Conservation (phyloP, 1,140 invertebrate species). For the Drosophila rhopaloa region DNA sequence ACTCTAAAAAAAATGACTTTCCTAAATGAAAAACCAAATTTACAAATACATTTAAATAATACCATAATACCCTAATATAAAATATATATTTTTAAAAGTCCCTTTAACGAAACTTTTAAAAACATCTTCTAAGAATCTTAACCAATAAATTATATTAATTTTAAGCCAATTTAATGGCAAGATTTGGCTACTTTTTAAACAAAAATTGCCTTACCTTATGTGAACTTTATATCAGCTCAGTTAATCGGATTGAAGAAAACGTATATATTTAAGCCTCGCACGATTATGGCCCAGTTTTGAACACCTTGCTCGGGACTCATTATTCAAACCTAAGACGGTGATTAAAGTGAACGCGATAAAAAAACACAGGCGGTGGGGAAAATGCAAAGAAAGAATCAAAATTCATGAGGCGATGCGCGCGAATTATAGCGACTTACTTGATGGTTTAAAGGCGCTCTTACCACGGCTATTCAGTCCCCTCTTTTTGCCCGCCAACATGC, state of each 20-base stretch:
- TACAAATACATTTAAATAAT: background rate
- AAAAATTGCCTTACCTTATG: background rate
- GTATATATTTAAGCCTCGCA: constrained; percentile 44
- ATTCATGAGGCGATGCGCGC: constrained; percentile 73
- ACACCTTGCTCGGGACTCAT: constrained; percentile 54
- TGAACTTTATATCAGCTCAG: constrained; percentile 23
- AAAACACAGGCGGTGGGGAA: constrained; percentile 19
- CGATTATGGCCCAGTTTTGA: constrained; percentile 39
- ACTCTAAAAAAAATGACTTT: too few relatives aligned
- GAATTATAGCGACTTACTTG: constrained; percentile 78
- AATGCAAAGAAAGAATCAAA: constrained; percentile 61
- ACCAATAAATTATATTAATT: background rate
- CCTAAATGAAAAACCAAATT: background rate
- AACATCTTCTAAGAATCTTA: too few relatives aligned
- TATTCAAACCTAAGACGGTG: constrained; percentile 71
- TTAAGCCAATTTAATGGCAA: constrained; percentile 17
- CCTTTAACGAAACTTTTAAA: too few relatives aligned
- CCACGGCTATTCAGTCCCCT: constrained; percentile 10
- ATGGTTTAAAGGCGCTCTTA: constrained; percentile 46
- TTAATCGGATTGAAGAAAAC: constrained; percentile 41
- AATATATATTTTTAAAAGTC: background rate
- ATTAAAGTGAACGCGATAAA: constrained; percentile 46
- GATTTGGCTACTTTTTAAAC: background rate
- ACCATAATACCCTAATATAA: background rate
- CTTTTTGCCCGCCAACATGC: constrained; percentile 54